phyloP scores from a whole-genome alignment of 2,797 vertebrate species.

The Danio jaintianensis region DNA sequence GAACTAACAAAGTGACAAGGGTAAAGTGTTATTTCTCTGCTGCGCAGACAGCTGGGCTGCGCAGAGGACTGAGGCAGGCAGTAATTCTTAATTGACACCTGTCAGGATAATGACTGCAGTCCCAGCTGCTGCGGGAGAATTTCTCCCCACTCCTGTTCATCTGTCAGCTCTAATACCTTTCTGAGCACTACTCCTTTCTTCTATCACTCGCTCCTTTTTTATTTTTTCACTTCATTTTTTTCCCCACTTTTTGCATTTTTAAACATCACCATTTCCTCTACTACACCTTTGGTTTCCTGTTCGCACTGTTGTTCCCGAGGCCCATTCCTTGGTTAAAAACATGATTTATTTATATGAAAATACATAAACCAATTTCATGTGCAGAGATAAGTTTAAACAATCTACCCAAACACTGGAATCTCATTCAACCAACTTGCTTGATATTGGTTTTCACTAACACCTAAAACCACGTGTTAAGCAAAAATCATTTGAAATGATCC shows the following conservation, averaged over 20 bases:
- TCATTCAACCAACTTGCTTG: not conserved
- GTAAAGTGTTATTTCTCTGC: conserved; percentile 99
- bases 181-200: conserved; percentile 79
- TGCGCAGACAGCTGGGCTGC: conserved; percentile 95
- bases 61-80: conserved; percentile 94
- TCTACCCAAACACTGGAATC: not conserved
- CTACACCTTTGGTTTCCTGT: conserved; percentile 1
- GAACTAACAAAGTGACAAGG: conserved; percentile 98
- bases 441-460: not conserved
- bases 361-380: not conserved
- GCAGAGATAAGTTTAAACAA: not conserved
- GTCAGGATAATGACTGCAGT: conserved; percentile 95
- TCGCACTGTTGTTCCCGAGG: not conserved
- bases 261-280: not conserved
- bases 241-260: conserved; percentile 41
- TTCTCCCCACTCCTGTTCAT: conserved; percentile 95
- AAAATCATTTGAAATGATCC: not conserved
- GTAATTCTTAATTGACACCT: conserved; percentile 99
- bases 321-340: not conserved
- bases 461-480: not conserved
- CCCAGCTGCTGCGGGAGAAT: conserved; percentile 97
- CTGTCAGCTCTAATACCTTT: conserved; percentile 99
- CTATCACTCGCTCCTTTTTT: conserved; percentile 61
- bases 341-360: not conserved
- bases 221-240: conserved; percentile 3